Conservation (phyloP, 1,140 invertebrate genomes). For the Hestina assimilis region DNA sequence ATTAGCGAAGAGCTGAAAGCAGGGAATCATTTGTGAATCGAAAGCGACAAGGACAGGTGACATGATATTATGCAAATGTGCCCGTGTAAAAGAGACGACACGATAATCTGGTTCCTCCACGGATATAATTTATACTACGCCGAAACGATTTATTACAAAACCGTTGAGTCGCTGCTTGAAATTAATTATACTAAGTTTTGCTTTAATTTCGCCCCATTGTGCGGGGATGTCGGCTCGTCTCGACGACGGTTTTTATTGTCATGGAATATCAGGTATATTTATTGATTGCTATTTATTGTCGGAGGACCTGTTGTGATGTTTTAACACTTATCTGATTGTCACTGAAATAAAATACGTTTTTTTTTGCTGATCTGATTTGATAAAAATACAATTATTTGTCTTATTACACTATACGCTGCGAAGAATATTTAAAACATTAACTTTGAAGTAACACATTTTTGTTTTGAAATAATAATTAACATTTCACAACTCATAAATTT, state of each 20-base stretch:
- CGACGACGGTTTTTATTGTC: slow-evolving; percentile 9
- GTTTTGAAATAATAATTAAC: too few species aligned
- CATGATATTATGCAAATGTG: slow-evolving; percentile 61
- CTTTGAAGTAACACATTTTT: too few species aligned
- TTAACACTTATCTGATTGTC: too few species aligned
- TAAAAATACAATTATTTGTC: too few species aligned
- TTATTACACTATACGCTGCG: too few species aligned
- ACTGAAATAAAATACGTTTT: too few species aligned
- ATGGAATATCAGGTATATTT: not conserved
- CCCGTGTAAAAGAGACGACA: slow-evolving; percentile 42
- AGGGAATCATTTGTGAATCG: slow-evolving; percentile 72
- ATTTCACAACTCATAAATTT: too few species aligned
- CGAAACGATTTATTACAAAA: slow-evolving; percentile 77
- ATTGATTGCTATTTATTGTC: not conserved
- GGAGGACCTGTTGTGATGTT: too few species aligned
- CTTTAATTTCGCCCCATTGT: slow-evolving; percentile 68
- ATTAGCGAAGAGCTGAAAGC: slow-evolving; percentile 70
- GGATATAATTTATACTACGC: slow-evolving; percentile 66
- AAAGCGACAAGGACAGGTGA: slow-evolving; percentile 69
- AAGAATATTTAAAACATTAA: too few species aligned
- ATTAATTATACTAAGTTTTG: slow-evolving; percentile 76
- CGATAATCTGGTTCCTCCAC: slow-evolving; percentile 43
- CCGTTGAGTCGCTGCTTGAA: slow-evolving; percentile 65
- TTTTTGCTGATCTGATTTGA: too few species aligned
- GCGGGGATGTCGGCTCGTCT: slow-evolving; percentile 25